phyloP scores from a whole-genome alignment of 2,113 vertebrate species.

The Lanius collurio region DNA sequence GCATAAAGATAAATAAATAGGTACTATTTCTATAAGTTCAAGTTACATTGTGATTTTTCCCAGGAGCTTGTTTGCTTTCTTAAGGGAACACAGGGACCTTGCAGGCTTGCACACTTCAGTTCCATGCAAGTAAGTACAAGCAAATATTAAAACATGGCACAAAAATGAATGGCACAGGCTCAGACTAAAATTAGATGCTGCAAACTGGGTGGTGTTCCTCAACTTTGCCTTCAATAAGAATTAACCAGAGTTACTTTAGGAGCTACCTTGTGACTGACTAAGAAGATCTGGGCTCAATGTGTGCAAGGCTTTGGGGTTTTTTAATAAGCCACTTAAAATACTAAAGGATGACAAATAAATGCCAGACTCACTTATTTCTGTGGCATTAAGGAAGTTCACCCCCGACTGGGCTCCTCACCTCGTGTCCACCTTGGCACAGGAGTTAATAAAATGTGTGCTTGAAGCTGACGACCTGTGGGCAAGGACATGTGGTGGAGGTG shows the following conservation, averaged over 20 bases:
- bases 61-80: not conserved
- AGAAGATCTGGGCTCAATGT: not conserved
- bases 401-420: not conserved
- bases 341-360: not conserved
- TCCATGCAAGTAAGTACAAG: not conserved
- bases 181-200: not conserved
- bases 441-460: not conserved
- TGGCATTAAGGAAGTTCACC: not conserved
- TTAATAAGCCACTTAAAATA: not conserved
- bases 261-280: not conserved
- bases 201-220: not conserved
- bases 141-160: not conserved
- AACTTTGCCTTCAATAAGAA: not conserved
- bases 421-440: fast-evolving
- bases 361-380: not conserved
- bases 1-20: not conserved
- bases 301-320: not conserved
- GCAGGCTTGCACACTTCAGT: not conserved
- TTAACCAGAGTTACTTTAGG: not conserved
- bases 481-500: fast-evolving
- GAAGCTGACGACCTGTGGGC: not conserved
- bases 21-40: not conserved
- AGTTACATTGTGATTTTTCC: not conserved
- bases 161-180: not conserved
- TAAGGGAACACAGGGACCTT: not conserved